Conservation (phyloP, 2,113 vertebrate species). For the Macheiramphus alcinus region DNA sequence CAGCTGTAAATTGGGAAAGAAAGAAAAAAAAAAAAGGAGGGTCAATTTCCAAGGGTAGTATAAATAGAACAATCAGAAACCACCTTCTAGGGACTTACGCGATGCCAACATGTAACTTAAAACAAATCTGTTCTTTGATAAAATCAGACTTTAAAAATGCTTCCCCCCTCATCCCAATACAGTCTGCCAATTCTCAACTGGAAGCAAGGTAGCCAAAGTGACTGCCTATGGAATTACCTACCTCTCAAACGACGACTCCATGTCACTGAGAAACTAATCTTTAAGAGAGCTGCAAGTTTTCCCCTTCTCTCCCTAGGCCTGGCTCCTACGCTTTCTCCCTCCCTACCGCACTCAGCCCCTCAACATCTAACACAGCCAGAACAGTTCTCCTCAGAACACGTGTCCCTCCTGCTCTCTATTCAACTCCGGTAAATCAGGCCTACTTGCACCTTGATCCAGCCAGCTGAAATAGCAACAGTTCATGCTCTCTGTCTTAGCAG, state of each 20-base stretch:
- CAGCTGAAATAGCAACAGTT: not conserved
- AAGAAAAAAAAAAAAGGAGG: not conserved
- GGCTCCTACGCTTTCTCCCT: not conserved
- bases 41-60: not conserved
- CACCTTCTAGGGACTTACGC: not conserved
- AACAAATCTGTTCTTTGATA: not conserved
- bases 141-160: not conserved
- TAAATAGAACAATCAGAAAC: not conserved
- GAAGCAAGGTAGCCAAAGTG: not conserved
- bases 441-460: not conserved
- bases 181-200: not conserved
- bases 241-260: not conserved
- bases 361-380: too few species aligned
- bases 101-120: not conserved
- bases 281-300: too few species aligned
- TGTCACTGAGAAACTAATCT: not conserved
- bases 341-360: not conserved
- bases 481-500: not conserved
- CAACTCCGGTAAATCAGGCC: not conserved
- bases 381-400: not conserved
- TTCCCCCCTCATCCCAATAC: not conserved
- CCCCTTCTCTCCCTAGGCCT: not conserved
- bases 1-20: constrained; percentile 39
- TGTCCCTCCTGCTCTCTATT: not conserved
- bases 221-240: not conserved